phyloP scores from a whole-genome alignment of 2,888 invertebrate genomes.

The Axea sp. region DNA sequence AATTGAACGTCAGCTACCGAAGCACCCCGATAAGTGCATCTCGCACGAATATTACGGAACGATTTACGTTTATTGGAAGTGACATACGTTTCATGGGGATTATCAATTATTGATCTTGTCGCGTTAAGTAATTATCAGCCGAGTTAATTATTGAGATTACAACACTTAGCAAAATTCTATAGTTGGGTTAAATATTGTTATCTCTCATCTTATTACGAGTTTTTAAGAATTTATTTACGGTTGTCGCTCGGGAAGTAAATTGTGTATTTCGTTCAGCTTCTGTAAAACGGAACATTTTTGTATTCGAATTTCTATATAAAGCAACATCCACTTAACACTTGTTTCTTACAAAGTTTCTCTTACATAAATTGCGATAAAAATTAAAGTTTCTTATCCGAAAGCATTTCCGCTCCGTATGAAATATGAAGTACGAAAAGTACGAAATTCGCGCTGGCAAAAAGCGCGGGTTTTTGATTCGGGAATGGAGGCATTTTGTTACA shows the following conservation, averaged over 20 bases:
- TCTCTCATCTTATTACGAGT: conserved; percentile 24
- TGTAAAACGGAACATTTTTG: conserved; percentile 9
- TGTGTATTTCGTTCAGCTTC: conserved; percentile 13
- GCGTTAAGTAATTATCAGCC: conserved; percentile 16
- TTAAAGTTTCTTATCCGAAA: background rate
- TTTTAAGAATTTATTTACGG: conserved; percentile 35
- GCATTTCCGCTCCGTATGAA: conserved; percentile 21
- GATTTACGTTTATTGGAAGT: conserved; percentile 1
- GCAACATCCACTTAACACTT: background rate
- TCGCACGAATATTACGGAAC: conserved; percentile 2
- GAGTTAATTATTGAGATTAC: conserved; percentile 21
- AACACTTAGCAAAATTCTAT: conserved; percentile 19
- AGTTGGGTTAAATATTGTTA: conserved; percentile 19
- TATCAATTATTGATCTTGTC: conserved; percentile 28
- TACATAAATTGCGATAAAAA: conserved; percentile 1
- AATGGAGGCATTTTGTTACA: conserved; percentile 38
- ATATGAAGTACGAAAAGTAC: conserved; percentile 25
- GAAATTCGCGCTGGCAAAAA: conserved; percentile 57
- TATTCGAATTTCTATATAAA: background rate
- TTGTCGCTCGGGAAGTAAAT: conserved; percentile 11
- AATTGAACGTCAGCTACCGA: background rate
- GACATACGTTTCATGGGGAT: conserved; percentile 3
- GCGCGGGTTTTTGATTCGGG: conserved; percentile 13
- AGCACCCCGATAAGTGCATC: conserved; percentile 2
- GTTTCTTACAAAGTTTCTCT: conserved; percentile 13